These are phyloP conservation scores for Sturmia bella DNA, from an alignment of 2,888 invertebrate genomes.

Conservation along the genomic window DNA sequence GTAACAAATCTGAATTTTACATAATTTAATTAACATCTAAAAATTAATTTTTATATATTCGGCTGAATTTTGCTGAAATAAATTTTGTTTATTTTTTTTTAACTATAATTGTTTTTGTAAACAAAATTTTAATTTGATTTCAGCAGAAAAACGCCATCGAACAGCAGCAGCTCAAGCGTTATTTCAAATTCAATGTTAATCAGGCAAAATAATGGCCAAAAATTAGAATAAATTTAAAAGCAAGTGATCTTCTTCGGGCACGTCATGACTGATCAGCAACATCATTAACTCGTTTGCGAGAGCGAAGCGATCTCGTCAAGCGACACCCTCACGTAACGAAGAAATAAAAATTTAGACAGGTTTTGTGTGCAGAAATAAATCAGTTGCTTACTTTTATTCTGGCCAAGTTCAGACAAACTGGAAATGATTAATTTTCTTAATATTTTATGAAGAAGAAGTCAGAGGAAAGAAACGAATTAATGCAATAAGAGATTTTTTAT, in stretches of 20 bases:
- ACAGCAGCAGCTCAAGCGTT: too few relatives aligned
- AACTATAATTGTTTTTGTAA: too few relatives aligned
- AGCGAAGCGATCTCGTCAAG: neutral
- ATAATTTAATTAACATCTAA: too few relatives aligned
- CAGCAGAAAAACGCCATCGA: too few relatives aligned
- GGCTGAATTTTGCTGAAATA: too few relatives aligned
- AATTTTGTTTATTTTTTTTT: too few relatives aligned
- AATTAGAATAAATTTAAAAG: neutral
- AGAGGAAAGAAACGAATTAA: slow-evolving; percentile 38
- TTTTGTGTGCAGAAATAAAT: neutral
- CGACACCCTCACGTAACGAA: slow-evolving; percentile 39
- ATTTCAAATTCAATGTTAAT: slow-evolving; percentile 5
- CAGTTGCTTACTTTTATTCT: slow-evolving; percentile 3
- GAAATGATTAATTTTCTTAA: neutral
- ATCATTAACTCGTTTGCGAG: slow-evolving; percentile 29
- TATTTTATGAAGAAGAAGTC: neutral
- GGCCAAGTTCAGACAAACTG: slow-evolving; percentile 13
- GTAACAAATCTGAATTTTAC: too few relatives aligned
- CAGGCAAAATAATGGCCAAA: slow-evolving; percentile 9
- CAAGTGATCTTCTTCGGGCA: neutral
- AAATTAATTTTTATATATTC: too few relatives aligned
- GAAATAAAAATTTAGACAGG: slow-evolving; percentile 2
- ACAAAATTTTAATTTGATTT: too few relatives aligned
- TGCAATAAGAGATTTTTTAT: neutral
- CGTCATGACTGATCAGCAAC: slow-evolving; percentile 17